Conservation (phyloP, 2,113 vertebrate genomes). For the Oryzias curvinotus region DNA sequence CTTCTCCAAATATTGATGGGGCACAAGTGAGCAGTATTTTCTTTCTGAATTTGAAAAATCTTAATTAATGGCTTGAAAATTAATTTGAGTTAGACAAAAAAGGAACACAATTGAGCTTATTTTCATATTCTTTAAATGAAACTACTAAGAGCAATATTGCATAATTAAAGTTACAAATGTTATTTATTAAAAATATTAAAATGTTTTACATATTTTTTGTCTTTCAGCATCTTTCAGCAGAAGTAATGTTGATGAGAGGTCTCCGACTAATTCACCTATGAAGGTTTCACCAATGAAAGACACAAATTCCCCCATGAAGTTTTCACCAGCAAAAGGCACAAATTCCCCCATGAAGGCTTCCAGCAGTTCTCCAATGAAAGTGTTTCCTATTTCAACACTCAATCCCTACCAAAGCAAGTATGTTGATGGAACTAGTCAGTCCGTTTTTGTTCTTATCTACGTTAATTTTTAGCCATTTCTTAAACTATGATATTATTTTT, state of each 20-base stretch:
- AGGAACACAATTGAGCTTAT: too few relatives aligned
- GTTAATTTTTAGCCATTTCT: not conserved
- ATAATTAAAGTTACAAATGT: too few relatives aligned
- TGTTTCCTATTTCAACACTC: constrained; percentile 82
- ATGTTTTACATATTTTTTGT: constrained; percentile 42
- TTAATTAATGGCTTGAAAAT: too few relatives aligned
- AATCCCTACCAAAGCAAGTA: constrained; percentile 88
- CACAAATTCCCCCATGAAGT: constrained; percentile 5
- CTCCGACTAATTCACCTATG: constrained; percentile 1
- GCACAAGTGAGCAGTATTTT: too few relatives aligned
- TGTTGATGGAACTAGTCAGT: constrained; percentile 14
- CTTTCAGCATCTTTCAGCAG: constrained; percentile 48
- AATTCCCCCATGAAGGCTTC: constrained; percentile 13
- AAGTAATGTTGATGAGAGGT: constrained; percentile 67
- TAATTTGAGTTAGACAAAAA: too few relatives aligned
- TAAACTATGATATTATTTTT: not conserved
- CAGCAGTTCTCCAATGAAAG: constrained; percentile 72
- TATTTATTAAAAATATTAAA: too few relatives aligned
- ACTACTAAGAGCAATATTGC: too few relatives aligned
- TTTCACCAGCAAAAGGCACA: not conserved
- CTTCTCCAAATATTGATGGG: too few relatives aligned
- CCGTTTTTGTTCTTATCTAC: not conserved
- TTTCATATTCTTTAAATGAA: too few relatives aligned
- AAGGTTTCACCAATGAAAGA: not conserved
- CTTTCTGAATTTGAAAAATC: too few relatives aligned